Percentiles rank a stretch among this genome's conserved stretches.
These are phyloP conservation scores for Acanthosepion pharaonis DNA, from an alignment of 2,888 invertebrate species.

Conservation along the genomic window DNA sequence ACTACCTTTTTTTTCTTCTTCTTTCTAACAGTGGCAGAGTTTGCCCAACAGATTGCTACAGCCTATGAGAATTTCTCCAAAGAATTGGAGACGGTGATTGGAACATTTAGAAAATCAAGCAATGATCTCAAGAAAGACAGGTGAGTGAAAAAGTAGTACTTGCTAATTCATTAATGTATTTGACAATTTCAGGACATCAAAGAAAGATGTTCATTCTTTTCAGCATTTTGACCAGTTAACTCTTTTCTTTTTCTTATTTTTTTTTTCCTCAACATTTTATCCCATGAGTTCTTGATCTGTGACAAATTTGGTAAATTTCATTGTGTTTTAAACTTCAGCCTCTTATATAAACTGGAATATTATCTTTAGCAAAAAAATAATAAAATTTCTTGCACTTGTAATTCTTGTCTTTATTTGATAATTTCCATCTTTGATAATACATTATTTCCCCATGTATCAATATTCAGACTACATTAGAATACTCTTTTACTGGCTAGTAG, in stretches of 20 bases:
- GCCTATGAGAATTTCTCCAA: slow-evolving; percentile 70
- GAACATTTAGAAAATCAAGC: slow-evolving; percentile 64
- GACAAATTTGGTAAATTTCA: too few relatives aligned
- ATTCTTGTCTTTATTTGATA: too few relatives aligned
- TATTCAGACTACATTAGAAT: too few relatives aligned
- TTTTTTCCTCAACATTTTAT: not conserved
- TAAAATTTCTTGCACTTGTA: too few relatives aligned
- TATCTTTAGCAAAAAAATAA: too few relatives aligned
- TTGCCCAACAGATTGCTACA: slow-evolving; percentile 70
- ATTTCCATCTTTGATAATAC: too few relatives aligned
- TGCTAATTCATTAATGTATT: not conserved
- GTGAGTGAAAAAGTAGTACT: slow-evolving; percentile 55
- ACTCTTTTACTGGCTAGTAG: too few relatives aligned
- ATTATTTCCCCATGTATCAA: too few relatives aligned
- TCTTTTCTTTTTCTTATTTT: not conserved
- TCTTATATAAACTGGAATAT: too few relatives aligned
- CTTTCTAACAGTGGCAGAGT: slow-evolving; percentile 67
- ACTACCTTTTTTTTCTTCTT: not conserved
- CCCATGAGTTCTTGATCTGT: not conserved
- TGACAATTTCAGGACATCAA: not conserved
- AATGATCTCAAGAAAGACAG: slow-evolving; percentile 66
- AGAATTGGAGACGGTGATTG: slow-evolving; percentile 67
- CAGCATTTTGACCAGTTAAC: too few relatives aligned
- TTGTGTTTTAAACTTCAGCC: too few relatives aligned
- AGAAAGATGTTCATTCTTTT: not conserved